Evolutionary conservation across 2,888 invertebrate genomes (phyloP), one percentile per base, ranked within the genome.

Genomic region (Pachydiplax longipennis): DNA sequence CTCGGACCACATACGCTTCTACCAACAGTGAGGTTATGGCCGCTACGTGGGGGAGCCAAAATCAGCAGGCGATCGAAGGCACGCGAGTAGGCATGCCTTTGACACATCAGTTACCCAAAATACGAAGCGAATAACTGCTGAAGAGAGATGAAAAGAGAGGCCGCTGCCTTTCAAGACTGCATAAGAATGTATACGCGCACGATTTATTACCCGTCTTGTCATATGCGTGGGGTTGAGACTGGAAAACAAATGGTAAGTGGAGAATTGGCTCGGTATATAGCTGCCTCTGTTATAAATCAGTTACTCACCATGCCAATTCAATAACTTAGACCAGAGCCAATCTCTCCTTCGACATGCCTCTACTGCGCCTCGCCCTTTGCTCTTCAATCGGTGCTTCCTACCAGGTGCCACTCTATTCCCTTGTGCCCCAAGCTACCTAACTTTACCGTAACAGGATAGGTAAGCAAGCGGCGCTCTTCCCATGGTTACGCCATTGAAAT

Each of bases 241-340:
- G 61, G 61, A 87, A 87, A 87, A 65, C 40, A 61, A 87, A 61
- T 10, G 61, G 87, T 87, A 65, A 61, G 37, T 12, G 61, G 58
- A 37, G 87, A 87, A 87, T 87, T 87, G 87, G 87, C 87, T 37
- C 61, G 12, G 58, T 65, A 40, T n/a, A 65, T 37, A 35, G 87
- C 61, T 65, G 37, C 37, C 35, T 65, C 58, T 13, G 87, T 65
- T 37, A 37, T 87, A 87, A 87, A 87, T 87, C 61, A 37, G 87
- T 87, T 65, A 61, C 58, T 58, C 83, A 22, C 58, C 40, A 87
- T 87, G 87, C 87, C 87, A 87, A 87, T 87, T 87, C 37, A 58
- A 61, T 87, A 87, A 61, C 37, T 87, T 37, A 58, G 37, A 31
- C 58, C 48, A 31, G 58, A 87, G 87, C 87, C 87, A 87, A 87